Base-by-base conservation (phyloP, 2,888 invertebrate species). In the Xestia sexstrigata region DNA sequence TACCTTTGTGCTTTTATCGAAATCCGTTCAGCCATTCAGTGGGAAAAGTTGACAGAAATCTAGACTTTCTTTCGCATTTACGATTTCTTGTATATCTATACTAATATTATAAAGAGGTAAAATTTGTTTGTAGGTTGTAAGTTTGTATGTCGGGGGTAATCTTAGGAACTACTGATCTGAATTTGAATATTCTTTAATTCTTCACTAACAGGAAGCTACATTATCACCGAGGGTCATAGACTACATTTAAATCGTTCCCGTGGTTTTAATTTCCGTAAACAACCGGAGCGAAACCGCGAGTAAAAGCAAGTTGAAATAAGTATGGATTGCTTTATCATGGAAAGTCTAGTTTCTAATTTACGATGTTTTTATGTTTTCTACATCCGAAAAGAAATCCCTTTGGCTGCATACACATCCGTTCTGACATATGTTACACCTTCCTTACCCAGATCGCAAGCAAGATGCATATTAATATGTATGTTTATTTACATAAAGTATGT, bases 401-500 rank as follows among this genome's bases (percentile, higher is more conserved):
- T 30, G 17, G 15, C 26, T 17, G 23, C 26, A 20, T 55, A 42
- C 4, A 81, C 66, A 81, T 67, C 66, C 58, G 81, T 52, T 58
- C 45, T 26, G 72, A 23, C 45, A 67, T 65, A 42, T 26, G 49
- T 49, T 81, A 62, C 45, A 74, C 45, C 81, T 81, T 58, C 81
- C 67, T 79, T 81, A 81, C 81, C 78, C 8, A 79, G 81, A 81
- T 79, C 74, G 52, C 60, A 67, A 26, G 52, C 60, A 67, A 26
- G 26, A 39, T 60, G 74, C 58, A 81, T 80, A 80, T 62, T 52
- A 66, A 79, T 67, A 52, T 8, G 74, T 66, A 17, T 52, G 52
- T 62, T 52, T 62, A 79, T 67, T 79, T 62, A 39, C 78, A 81
- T 79, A 81, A 80, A 52, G 74, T 79, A 79, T 74, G 52, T 81